phyloP scores from a whole-genome alignment of 2,797 vertebrate genomes.

The Pyrocephalus nanus region DNA sequence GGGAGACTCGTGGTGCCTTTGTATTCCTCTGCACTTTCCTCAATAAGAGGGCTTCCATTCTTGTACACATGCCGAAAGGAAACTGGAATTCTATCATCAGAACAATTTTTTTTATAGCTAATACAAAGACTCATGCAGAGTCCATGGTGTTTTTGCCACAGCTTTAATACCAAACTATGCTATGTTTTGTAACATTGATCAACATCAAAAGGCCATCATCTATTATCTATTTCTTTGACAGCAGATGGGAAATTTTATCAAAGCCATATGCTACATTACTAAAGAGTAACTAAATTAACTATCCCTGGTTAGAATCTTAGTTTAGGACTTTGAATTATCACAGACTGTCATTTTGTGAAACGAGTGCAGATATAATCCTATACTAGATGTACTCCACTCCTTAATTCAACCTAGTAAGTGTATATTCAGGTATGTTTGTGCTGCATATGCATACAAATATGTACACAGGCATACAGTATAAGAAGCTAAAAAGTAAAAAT shows the following conservation, averaged over 20 bases:
- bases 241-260: not conserved
- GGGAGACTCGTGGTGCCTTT: not conserved
- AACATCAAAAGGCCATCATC: not conserved
- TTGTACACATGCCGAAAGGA: not conserved
- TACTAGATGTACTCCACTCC: not conserved
- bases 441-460: not conserved
- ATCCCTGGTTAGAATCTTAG: not conserved
- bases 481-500: not conserved
- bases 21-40: not conserved
- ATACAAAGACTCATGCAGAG: not conserved
- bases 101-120: not conserved
- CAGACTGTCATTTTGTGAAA: not conserved
- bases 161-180: not conserved
- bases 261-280: not conserved
- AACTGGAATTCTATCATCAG: not conserved
- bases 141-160: not conserved
- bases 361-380: not conserved
- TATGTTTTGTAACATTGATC: not conserved
- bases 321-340: not conserved
- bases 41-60: not conserved
- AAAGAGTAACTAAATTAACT: not conserved
- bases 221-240: not conserved
- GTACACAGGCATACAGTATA: not conserved
- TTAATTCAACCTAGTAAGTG: not conserved
- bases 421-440: not conserved